Percentiles rank a stretch among this genome's conserved stretches.
These are phyloP conservation scores for Theonella swinhoei DNA, from an alignment of 37 sponge, comb jelly and placozoan genomes.

Conservation along the genomic window DNA sequence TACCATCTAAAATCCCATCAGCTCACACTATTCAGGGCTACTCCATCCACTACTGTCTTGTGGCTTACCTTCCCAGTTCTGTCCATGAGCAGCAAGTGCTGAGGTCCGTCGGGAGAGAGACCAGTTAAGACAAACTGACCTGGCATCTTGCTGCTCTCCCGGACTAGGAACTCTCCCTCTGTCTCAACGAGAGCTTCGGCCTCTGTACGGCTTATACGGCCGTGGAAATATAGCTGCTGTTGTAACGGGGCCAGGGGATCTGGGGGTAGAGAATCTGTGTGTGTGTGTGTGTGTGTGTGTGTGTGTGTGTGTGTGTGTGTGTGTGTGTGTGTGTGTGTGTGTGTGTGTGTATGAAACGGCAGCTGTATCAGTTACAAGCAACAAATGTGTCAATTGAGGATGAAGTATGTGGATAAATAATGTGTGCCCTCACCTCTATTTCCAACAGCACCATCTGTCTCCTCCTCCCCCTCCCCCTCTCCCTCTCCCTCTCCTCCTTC, in stretches of 20 bases:
- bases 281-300: too few species aligned
- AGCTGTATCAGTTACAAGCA: too few species aligned
- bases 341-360: too few species aligned
- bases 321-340: too few species aligned
- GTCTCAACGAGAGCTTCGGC: conserved; percentile 72
- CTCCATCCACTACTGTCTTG: too few species aligned
- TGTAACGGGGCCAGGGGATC: background rate
- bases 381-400: too few species aligned
- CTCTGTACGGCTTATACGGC: conserved; percentile 64
- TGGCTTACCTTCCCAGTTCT: conserved; percentile 73
- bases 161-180: conserved; percentile 85
- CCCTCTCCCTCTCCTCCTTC: background rate
- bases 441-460: conserved; percentile 7
- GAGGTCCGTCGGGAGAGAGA: conserved; percentile 48
- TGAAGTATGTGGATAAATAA: too few species aligned
- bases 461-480: conserved; percentile 15
- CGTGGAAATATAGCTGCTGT: conserved; percentile 71
- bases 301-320: too few species aligned
- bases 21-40: too few species aligned
- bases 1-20: background rate
- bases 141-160: conserved; percentile 69
- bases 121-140: conserved; percentile 92
- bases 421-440: background rate
- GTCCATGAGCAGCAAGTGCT: conserved; percentile 85
- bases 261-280: background rate